Percentiles rank a stretch among this genome's conserved stretches.
These are phyloP conservation scores for Cylas formicarius DNA, from an alignment of 1,140 invertebrate species.

Conservation along the genomic window DNA sequence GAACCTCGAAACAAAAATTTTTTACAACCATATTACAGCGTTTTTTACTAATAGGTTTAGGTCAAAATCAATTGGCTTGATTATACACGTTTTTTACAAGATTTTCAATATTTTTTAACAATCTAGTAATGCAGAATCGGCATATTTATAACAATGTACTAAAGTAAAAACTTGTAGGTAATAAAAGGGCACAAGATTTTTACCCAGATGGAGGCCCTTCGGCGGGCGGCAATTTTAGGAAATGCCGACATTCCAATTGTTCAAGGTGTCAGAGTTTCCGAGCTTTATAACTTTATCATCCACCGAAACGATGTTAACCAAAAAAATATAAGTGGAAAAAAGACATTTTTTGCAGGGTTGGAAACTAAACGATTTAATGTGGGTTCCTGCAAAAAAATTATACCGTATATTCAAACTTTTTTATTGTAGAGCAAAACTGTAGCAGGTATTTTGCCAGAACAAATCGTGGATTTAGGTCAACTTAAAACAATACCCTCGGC, in stretches of 20 bases:
- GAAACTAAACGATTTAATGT: slow-evolving; percentile 28
- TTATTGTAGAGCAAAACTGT: slow-evolving; percentile 25
- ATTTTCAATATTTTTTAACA: too few species aligned
- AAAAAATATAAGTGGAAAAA: slow-evolving; percentile 26
- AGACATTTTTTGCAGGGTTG: slow-evolving; percentile 34
- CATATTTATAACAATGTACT: too few species aligned
- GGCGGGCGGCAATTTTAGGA: slow-evolving; percentile 17
- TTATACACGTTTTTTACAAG: too few species aligned
- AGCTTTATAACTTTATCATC: slow-evolving; percentile 26
- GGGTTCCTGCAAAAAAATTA: slow-evolving; percentile 8
- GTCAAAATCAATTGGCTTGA: too few species aligned
- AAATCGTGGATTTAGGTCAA: slow-evolving; percentile 27
- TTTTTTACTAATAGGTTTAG: too few species aligned
- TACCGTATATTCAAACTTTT: slow-evolving; percentile 1
- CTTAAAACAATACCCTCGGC: slow-evolving; percentile 23
- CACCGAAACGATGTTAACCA: slow-evolving; percentile 20
- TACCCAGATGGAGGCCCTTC: slow-evolving; percentile 2
- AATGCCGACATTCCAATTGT: slow-evolving; percentile 26
- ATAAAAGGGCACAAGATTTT: slow-evolving; percentile 23
- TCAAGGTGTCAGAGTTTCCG: slow-evolving; percentile 23
- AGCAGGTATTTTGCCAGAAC: slow-evolving; percentile 23
- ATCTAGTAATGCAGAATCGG: too few species aligned
- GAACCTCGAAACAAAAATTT: too few species aligned
- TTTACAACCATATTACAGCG: too few species aligned
- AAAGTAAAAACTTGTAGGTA: slow-evolving; percentile 14